Evolutionary conservation across 2,113 vertebrate genomes (phyloP), one percentile per base, ranked within the genome.

Genomic region (Pterocles orientalis): DNA sequence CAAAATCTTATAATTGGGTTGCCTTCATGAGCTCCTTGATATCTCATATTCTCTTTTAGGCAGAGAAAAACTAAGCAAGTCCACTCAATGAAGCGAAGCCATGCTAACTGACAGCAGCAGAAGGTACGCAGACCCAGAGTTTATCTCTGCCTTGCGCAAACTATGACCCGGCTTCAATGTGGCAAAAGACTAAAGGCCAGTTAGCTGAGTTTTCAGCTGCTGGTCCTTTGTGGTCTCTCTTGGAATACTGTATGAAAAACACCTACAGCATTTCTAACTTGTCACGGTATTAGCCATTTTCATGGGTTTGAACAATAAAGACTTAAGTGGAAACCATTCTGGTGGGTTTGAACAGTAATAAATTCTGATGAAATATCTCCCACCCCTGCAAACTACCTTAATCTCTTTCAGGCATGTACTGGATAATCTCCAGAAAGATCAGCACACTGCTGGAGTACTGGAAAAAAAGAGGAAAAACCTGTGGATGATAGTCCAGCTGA

Each of bases 221-320:
- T n/a, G 87, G 43, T 81, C 97, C 88, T 57, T 82, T 97, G 60
- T 94, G 90, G 80, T 92, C 65, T 94, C 60, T 57, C 64, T 86
- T 86, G 71, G 86, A 97, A 95, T 57, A 96, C 20, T 80, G 94
- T n/a, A 79, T 86, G 82, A 94, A 97, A 96, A 96, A 91, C 78
- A 85, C 61, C 90, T 93, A 96, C 70, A 92, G 83, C 86, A 92
- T 97, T 90, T 96, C 76, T n/a, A 83, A 97, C 95, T 95, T 90
- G 95, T 96, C 96, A 97, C 3, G 82, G 96, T 94, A 96, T 82
- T 94, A 96, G 92, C 80, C 88, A 93, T 98, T 98, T 98, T 97
- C 97, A 98, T 78, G 96, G 96, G 48, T 90, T 94, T 98, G 92
- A 97, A 95, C 82, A 97, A 94, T 95, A 96, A 98, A 97, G 94